Conservation (phyloP, 2,113 vertebrate species). For the Nyctibius bracteatus region DNA sequence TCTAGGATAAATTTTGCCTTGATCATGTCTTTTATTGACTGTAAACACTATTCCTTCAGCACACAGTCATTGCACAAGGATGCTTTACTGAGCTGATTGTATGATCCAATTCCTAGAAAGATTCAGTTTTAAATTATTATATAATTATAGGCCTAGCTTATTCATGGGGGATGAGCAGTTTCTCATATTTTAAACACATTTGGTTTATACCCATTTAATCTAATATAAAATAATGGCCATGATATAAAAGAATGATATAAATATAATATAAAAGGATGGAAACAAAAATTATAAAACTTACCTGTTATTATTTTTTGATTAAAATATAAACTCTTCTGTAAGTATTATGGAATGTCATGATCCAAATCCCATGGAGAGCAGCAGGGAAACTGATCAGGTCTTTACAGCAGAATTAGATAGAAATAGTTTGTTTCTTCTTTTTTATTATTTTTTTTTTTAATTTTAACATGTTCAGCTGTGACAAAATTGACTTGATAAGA, state of each 20-base stretch:
- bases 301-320: background rate
- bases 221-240: background rate
- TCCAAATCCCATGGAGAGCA: background rate
- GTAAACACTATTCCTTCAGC: background rate
- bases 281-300: background rate
- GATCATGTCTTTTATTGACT: background rate
- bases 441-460: background rate
- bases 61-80: background rate
- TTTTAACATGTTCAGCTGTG: background rate
- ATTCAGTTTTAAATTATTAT: background rate
- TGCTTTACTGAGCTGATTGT: background rate
- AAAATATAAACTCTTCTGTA: background rate
- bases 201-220: background rate
- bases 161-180: background rate
- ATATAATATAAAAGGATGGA: background rate
- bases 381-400: background rate
- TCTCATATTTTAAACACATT: background rate
- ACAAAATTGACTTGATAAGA: background rate
- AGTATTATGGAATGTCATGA: rapidly evolving
- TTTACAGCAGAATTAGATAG: background rate
- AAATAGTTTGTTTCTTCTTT: background rate
- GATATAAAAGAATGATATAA: background rate
- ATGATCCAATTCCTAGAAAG: background rate
- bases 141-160: background rate
- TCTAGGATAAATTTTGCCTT: background rate